A percentile compares a stretch with the other conserved stretches of the same genome.
Evolutionary conservation across 2,113 vertebrate species (phyloP).

Genomic region (Arenaria interpres): DNA sequence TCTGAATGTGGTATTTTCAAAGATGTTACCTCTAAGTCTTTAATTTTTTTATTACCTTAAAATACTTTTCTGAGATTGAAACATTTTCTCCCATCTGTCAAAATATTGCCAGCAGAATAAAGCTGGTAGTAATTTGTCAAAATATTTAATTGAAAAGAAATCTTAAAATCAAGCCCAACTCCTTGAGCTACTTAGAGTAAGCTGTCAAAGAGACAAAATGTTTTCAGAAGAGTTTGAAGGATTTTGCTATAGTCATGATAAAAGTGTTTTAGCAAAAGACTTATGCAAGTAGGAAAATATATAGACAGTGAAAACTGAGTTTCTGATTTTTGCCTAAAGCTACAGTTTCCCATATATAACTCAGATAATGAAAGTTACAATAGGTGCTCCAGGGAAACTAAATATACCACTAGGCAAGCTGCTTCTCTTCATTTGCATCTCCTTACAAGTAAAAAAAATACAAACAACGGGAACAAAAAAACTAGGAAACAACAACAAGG

Average conservation of each 20-base stretch:
- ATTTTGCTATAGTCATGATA: conserved; percentile 16
- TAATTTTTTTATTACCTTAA: conserved; percentile 54
- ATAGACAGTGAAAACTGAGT: background rate
- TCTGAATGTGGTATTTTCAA: conserved; percentile 26
- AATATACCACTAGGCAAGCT: background rate
- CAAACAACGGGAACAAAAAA: background rate
- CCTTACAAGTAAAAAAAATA: background rate
- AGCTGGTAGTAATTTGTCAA: conserved; percentile 77
- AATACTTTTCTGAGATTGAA: conserved; percentile 73
- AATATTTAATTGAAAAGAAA: conserved; percentile 76
- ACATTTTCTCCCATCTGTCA: conserved; percentile 76
- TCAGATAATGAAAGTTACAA: background rate
- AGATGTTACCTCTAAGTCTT: conserved; percentile 43
- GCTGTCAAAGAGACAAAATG: conserved; percentile 58
- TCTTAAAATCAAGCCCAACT: conserved; percentile 72
- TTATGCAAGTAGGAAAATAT: background rate
- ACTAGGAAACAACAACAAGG: background rate
- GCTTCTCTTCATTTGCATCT: background rate
- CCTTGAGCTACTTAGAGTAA: conserved; percentile 64
- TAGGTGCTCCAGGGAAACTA: background rate
- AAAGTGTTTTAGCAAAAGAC: conserved; percentile 8
- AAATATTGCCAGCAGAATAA: conserved; percentile 78
- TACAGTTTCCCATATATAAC: background rate
- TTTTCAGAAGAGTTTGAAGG: conserved; percentile 46
- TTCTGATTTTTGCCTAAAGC: background rate